Conservation (phyloP, 35 echinoderm and acorn worm genomes). For the Holothuria glaberrima region DNA sequence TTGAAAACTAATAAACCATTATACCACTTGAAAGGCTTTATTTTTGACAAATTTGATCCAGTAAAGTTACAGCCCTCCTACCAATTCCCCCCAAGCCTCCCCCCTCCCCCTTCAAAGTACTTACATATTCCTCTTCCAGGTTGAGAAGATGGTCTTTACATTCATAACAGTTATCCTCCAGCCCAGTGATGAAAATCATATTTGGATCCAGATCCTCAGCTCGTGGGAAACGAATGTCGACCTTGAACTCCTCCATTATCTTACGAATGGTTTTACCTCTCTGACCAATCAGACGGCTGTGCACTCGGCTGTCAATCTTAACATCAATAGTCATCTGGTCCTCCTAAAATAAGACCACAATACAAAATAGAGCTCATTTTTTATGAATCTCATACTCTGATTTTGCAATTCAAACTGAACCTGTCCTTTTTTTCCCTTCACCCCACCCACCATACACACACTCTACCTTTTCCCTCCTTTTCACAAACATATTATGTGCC, state of each 20-base stretch:
- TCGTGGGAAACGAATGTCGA: slow-evolving; percentile 95
- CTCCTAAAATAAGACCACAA: slow-evolving; percentile 77
- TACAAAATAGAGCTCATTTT: too few relatives aligned
- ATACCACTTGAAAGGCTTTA: background rate
- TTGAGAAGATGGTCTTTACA: slow-evolving; percentile 82
- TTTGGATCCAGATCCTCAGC: slow-evolving; percentile 68
- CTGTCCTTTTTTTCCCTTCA: too few relatives aligned
- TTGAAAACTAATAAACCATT: background rate
- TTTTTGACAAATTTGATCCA: too few relatives aligned
- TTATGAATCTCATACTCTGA: too few relatives aligned
- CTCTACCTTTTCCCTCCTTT: too few relatives aligned
- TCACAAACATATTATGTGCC: too few relatives aligned
- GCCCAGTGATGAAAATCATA: slow-evolving; percentile 78
- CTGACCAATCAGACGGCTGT: slow-evolving; percentile 83
- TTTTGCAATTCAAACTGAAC: too few relatives aligned
- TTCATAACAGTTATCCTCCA: slow-evolving; percentile 78
- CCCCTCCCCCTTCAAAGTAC: background rate
- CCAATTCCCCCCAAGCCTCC: too few relatives aligned
- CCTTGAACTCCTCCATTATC: slow-evolving; percentile 92
- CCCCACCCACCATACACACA: too few relatives aligned
- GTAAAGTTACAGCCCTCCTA: too few relatives aligned
- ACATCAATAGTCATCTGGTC: slow-evolving; percentile 66
- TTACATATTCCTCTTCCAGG: slow-evolving; percentile 94
- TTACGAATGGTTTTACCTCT: slow-evolving; percentile 85
- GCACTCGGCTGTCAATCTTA: slow-evolving; percentile 83